A percentile compares a stretch with the other conserved stretches of the same genome.
Evolutionary conservation across 1,140 invertebrate species (phyloP).

Genomic region (Drosophila punjabiensis): DNA sequence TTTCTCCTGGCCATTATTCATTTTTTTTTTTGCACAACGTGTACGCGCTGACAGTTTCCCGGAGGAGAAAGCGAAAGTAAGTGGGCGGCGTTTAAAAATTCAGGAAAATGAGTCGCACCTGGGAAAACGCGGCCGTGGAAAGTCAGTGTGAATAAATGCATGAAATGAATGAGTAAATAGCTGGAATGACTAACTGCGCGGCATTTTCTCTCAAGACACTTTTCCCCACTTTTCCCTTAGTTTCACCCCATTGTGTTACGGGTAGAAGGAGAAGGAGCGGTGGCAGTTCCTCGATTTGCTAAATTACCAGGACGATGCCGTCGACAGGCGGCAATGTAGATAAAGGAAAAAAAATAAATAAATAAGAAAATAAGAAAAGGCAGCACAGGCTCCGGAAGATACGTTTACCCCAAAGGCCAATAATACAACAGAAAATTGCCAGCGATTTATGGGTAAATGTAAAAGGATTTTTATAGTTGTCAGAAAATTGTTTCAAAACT

Average conservation of each 20-base stretch:
- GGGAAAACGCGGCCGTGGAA: slow-evolving; percentile 24
- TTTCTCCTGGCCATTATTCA: slow-evolving; percentile 60
- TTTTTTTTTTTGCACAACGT: slow-evolving; percentile 31
- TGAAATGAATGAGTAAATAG: slow-evolving; percentile 82
- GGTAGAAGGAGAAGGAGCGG: not conserved
- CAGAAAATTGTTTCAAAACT: slow-evolving; percentile 12
- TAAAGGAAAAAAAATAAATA: slow-evolving; percentile 26
- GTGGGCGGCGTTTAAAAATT: slow-evolving; percentile 71
- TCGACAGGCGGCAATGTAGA: slow-evolving; percentile 38
- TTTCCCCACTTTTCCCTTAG: slow-evolving; percentile 1
- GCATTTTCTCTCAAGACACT: slow-evolving; percentile 52
- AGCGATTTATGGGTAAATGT: slow-evolving; percentile 20
- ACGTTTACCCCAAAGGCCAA: slow-evolving; percentile 11
- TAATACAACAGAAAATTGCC: not conserved
- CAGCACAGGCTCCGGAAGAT: slow-evolving; percentile 25
- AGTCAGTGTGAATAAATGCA: slow-evolving; percentile 79
- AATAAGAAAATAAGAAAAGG: slow-evolving; percentile 9
- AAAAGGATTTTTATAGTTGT: slow-evolving; percentile 34
- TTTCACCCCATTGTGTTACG: slow-evolving; percentile 31
- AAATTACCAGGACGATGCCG: slow-evolving; percentile 47
- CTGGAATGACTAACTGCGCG: slow-evolving; percentile 74
- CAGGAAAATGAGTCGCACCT: slow-evolving; percentile 74
- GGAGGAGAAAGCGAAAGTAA: slow-evolving; percentile 42
- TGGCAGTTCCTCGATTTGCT: slow-evolving; percentile 36
- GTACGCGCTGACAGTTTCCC: slow-evolving; percentile 62